Conservation (phyloP, 64 coral and sea anemone genomes). For the Pocillopora damicornis region DNA sequence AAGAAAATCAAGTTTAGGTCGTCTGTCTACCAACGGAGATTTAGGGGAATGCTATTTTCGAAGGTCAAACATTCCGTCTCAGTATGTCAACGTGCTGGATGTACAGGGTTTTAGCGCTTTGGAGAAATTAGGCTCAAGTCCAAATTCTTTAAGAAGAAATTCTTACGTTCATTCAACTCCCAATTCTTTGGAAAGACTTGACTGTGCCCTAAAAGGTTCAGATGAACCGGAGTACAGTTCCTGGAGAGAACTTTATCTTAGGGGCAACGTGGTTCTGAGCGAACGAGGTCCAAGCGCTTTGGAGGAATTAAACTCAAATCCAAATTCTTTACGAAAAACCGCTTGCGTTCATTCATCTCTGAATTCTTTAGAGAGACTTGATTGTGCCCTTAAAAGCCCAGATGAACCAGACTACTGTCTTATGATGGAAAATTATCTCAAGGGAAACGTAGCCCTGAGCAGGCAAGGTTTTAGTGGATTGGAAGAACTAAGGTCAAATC, state of each 20-base stretch:
- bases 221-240: not conserved
- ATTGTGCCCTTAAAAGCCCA: not conserved
- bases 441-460: not conserved
- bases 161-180: not conserved
- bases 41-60: not conserved
- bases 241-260: not conserved
- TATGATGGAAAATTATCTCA: not conserved
- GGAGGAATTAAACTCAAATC: too few species aligned
- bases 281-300: too few species aligned
- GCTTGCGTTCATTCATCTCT: not conserved
- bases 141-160: too few species aligned
- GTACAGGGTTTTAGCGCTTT: not conserved
- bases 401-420: not conserved
- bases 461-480: not conserved
- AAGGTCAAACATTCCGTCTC: not conserved
- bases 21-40: too few species aligned
- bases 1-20: not conserved
- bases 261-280: not conserved
- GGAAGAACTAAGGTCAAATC: not conserved
- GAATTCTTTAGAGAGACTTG: not conserved
- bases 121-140: not conserved
- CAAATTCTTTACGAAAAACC: too few species aligned
- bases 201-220: not conserved
- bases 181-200: not conserved
- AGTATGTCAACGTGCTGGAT: not conserved